Evolutionary conservation across 2,888 invertebrate species (phyloP), one percentile per base, ranked within the genome.

Genomic region (Pachymerium ferrugineum): DNA sequence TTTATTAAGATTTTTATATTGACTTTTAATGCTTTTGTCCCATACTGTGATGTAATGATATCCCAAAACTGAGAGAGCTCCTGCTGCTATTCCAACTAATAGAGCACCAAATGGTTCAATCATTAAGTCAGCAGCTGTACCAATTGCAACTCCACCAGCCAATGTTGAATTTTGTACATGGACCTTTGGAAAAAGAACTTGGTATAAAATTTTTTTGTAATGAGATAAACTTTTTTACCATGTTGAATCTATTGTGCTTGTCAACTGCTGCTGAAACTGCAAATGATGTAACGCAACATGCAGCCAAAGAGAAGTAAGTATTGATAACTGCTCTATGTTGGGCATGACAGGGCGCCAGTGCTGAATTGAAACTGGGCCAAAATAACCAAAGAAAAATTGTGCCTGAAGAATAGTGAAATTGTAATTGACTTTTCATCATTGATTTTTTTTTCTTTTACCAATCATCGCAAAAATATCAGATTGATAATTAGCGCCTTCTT

Each of bases 291-390:
- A 96, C 90, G 85, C 89, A 88, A 79, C 89, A 89, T 31, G 94
- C 87, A 74, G 91, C 89, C 79, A 98, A 86, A 54, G 96, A 90
- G 76, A 96, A 85, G 81, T 96, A 94, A 0, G 97, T 97, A 86
- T 98, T 97, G 81, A 97, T 87, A 76, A 97, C 88, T 29, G 96
- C 96, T 75, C 97, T 86, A 79, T 90, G 88, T 77, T 90, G 90
- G 78, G 89, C 90, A 77, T 88, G 88, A 71, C 88, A 89, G 0
- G 88, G 87, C 0, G 85, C 85, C 29, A 91, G 86, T 6, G 83
- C 82, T 1, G 92, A 90, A 85, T 97, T 98, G 85, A 98, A 98
- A 76, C 94, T 94, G 0, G 97, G 97, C 97, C 97, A 97, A 84
- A 92, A 97, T 74, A 97, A 86, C 96, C 96, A 97, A 68, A 98